Conservation (phyloP, 2,113 vertebrate genomes). For the Picathartes gymnocephalus region DNA sequence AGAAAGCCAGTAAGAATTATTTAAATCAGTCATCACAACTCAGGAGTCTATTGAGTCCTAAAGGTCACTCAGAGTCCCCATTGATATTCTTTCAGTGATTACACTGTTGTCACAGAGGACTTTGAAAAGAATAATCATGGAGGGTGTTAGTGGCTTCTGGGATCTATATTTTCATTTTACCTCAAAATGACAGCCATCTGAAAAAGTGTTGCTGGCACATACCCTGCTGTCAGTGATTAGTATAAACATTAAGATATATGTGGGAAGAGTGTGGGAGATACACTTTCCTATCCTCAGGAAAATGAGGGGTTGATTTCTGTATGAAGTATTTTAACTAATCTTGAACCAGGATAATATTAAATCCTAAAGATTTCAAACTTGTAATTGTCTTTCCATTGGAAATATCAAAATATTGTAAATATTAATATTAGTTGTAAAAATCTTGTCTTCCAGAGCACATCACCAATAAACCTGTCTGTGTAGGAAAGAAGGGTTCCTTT, state of each 20-base stretch:
- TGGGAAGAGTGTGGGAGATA: neutral
- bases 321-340: neutral
- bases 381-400: neutral
- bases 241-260: neutral
- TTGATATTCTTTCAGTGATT: neutral
- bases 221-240: neutral
- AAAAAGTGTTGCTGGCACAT: neutral
- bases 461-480: fast-evolving
- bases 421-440: neutral
- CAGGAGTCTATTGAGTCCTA: neutral
- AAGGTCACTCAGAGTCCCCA: neutral
- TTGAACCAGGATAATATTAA: neutral
- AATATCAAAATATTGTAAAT: neutral
- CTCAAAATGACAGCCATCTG: neutral
- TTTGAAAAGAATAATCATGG: neutral
- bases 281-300: neutral
- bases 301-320: neutral
- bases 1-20: neutral
- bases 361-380: neutral
- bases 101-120: neutral
- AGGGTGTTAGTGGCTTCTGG: neutral
- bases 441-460: neutral
- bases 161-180: neutral
- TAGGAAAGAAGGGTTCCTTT: neutral
- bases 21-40: neutral